These are phyloP conservation scores for Brotula barbata DNA, from an alignment of 2,797 vertebrate species.

Conservation along the genomic window DNA sequence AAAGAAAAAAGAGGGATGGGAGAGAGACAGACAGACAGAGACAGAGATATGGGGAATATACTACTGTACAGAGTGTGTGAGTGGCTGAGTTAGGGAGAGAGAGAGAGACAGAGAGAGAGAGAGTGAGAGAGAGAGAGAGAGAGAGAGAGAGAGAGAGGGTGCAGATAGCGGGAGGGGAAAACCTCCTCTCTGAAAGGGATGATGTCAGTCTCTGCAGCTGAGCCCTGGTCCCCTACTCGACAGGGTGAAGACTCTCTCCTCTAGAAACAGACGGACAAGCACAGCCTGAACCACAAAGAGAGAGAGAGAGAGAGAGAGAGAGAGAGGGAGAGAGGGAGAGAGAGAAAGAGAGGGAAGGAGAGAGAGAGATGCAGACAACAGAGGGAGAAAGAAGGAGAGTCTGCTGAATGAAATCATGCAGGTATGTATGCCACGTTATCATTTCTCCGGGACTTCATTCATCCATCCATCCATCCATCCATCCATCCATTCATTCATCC, in stretches of 20 bases:
- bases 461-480: no score
- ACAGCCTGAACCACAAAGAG: conserved; percentile 52
- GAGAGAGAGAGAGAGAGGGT: conserved; percentile 46
- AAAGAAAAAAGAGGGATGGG: conserved; percentile 30
- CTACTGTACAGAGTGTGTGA: conserved; percentile 65
- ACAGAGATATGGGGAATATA: conserved; percentile 63
- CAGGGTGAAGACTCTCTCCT: conserved; percentile 71
- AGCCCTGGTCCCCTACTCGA: conserved; percentile 76
- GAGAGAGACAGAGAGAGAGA: conserved; percentile 12
- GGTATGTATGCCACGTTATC: conserved; percentile 74
- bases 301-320: conserved; percentile 34
- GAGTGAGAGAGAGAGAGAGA: conserved; percentile 48
- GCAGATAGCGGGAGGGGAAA: conserved; percentile 81
- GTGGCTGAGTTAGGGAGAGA: conserved; percentile 49
- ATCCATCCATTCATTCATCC: no score
- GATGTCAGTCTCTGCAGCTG: conserved; percentile 88
- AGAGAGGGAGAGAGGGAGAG: conserved; percentile 3
- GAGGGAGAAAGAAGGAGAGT: conserved; percentile 46
- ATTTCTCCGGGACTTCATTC: conserved; percentile 62
- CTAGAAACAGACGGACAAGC: conserved; percentile 57
- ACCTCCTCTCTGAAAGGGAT: conserved; percentile 83
- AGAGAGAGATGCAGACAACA: conserved; percentile 11
- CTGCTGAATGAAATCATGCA: conserved; percentile 67
- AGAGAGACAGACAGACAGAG: conserved; percentile 43
- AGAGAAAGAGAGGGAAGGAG: conserved; percentile 25